A percentile compares a stretch with the other conserved stretches of the same genome.
Conservation (phyloP, 2,797 vertebrate genomes). For the Protosalanx chinensis region DNA sequence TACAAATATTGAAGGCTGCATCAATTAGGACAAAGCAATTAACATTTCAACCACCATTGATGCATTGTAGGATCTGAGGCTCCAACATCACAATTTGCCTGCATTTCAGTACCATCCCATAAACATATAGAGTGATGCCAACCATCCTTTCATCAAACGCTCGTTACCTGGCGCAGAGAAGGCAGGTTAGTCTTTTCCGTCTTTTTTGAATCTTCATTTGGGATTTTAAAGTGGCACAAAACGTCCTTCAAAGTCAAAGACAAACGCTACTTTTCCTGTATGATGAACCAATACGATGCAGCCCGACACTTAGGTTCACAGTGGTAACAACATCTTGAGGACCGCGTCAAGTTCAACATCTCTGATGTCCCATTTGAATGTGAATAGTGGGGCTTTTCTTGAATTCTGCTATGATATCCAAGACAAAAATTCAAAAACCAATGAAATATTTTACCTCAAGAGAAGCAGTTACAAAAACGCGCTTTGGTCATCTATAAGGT, state of each 20-base stretch:
- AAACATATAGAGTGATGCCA: background rate
- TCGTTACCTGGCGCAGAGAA: slow-evolving; percentile 74
- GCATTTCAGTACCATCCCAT: background rate
- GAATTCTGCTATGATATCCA: background rate
- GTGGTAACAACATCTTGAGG: slow-evolving; percentile 1
- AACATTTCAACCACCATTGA: background rate
- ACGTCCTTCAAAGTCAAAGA: slow-evolving; percentile 49
- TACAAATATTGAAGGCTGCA: background rate
- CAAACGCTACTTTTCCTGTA: slow-evolving; percentile 59
- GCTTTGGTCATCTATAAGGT: background rate
- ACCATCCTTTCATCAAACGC: slow-evolving; percentile 17
- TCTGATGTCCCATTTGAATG: background rate
- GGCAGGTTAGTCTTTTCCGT: slow-evolving; percentile 69
- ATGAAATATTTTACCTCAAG: too few species aligned
- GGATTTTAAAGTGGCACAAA: slow-evolving; percentile 60
- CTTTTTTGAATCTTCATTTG: slow-evolving; percentile 79
- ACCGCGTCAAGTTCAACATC: background rate
- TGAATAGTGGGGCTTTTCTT: background rate
- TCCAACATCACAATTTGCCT: too few species aligned
- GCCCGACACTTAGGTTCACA: background rate
- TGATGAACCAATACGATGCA: slow-evolving; percentile 35
- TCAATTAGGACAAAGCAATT: background rate
- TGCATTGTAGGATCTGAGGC: background rate
- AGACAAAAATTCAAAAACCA: background rate
- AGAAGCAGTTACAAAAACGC: too few species aligned